Base-by-base conservation (phyloP, 2,797 vertebrate genomes). In the Etheostoma nigrum region DNA sequence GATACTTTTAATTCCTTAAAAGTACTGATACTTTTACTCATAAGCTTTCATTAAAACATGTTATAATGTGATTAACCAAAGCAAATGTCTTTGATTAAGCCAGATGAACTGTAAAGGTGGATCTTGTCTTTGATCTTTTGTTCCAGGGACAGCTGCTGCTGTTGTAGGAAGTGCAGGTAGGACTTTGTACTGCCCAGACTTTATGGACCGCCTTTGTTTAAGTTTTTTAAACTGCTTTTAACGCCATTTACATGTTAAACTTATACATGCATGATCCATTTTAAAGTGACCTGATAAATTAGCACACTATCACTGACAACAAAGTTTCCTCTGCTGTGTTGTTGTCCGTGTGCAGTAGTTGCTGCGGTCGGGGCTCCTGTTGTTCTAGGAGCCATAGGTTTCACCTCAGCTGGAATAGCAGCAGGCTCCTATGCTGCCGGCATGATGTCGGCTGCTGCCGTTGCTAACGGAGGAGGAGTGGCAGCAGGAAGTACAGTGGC, bases 391-490 rank as follows among this genome's bases (percentile, higher is more conserved):
- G 72, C 13, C 0, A 3, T 21, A 8, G 91, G 91, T 0, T 91
- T 92, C 76, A 86, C 82, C 18, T 60, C 85, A 4, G 78, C 14
- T 1, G 85, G 85, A 2, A 54, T 87, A 36, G 78, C 86, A 2
- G 93, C 78, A 1, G 73, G 91, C 0, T 92, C 93, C 14, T 0
- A 4, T 0, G 93, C 89, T 0, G 86, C 93, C 0, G 1, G 82
- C 18, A 82, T 92, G 91, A 93, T 94, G 93, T 90, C 91, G 0
- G 0, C 67, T 4, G 81, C 90, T 9, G 93, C 93, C 0, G 0
- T 83, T 0, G 87, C 89, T 0, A 93, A 82, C 0, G 91, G 93
- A 61, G 93, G 93, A 1, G 92, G 48, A 4, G 87, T 94, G 47
- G 89, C 6, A 10, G 84, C 90, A 0, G 93, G 93, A 1, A 58